Evolutionary conservation across 2,797 vertebrate species (phyloP).

Genomic region (Peromyscus aztecus): DNA sequence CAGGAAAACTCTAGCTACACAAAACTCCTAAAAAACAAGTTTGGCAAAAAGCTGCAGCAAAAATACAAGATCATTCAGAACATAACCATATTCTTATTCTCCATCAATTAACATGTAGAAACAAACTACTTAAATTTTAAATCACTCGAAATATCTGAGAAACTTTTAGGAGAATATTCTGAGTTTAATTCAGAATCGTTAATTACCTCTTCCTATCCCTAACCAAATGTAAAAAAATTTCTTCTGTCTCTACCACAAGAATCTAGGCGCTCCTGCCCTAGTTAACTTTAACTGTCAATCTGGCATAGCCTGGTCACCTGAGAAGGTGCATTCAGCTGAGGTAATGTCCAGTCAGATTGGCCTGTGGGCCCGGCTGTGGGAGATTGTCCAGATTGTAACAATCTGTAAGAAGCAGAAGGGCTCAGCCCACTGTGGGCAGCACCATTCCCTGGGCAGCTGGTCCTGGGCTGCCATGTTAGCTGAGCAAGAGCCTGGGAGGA

Average conservation of each 20-base stretch:
- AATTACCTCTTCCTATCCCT: background rate
- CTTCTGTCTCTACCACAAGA: background rate
- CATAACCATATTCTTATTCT: background rate
- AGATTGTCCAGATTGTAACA: background rate
- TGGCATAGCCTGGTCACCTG: background rate
- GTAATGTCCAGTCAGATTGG: no score
- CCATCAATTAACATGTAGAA: background rate
- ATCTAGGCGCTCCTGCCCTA: background rate
- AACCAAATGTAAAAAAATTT: background rate
- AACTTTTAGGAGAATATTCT: background rate
- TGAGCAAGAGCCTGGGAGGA: background rate
- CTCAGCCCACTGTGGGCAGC: background rate
- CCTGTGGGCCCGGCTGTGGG: background rate
- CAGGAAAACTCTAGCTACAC: no score
- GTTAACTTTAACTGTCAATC: background rate
- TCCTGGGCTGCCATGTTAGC: background rate
- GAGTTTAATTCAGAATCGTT: background rate
- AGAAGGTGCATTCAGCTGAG: background rate
- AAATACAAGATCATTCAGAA: background rate
- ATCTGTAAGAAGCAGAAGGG: background rate
- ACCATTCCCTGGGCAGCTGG: background rate
- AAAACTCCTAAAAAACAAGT: background rate
- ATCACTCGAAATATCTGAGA: background rate
- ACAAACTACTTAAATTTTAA: background rate
- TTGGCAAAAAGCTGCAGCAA: background rate